Evolutionary conservation across 1,140 invertebrate species (phyloP).

Genomic region (Melipona quadrifasciata): DNA sequence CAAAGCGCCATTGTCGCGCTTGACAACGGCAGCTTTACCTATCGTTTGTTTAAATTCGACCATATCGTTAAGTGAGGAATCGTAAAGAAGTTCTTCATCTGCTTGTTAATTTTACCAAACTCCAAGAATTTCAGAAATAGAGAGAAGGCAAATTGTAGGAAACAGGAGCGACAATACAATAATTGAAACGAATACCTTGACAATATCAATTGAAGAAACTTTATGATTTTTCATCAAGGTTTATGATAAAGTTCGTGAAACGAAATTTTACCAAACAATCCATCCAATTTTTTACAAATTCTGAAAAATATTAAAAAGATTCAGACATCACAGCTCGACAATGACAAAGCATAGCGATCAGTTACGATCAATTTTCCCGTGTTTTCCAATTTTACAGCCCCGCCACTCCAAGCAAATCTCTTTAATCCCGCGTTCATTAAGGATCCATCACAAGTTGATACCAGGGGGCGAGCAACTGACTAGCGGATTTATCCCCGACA

Average conservation of each 20-base stretch:
- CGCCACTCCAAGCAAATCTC: background rate
- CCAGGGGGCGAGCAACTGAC: slow-evolving; percentile 20
- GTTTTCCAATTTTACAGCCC: background rate
- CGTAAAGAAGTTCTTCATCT: background rate
- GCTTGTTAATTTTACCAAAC: background rate
- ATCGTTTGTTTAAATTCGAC: background rate
- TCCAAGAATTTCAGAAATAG: background rate
- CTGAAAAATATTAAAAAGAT: no score
- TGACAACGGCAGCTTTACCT: background rate
- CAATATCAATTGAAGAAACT: no score
- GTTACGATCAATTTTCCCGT: background rate
- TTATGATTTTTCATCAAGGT: background rate
- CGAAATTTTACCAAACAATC: no score
- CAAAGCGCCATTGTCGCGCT: background rate
- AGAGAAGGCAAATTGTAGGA: background rate
- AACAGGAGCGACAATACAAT: background rate
- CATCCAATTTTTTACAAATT: no score
- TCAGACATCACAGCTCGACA: no score
- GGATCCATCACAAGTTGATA: slow-evolving; percentile 37
- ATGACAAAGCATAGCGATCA: background rate
- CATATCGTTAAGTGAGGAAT: background rate
- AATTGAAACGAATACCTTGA: no score
- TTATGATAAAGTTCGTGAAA: background rate
- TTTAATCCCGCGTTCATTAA: background rate
- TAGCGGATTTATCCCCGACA: slow-evolving; percentile 32